Evolutionary conservation across 2,888 invertebrate species (phyloP).

Genomic region (Brassicogethes aeneus): DNA sequence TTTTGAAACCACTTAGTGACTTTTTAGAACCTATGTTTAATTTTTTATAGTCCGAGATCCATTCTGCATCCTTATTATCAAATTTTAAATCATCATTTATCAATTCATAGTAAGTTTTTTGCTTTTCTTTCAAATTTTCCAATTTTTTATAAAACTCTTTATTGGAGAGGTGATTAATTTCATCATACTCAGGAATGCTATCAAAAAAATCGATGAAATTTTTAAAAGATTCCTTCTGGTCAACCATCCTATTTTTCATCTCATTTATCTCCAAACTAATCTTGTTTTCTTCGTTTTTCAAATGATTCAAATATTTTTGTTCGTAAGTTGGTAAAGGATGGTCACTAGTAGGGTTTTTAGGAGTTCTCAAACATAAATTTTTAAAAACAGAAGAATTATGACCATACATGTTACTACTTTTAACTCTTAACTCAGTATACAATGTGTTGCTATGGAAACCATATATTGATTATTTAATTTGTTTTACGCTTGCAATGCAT

Average conservation of each 20-base stretch:
- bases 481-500: neutral
- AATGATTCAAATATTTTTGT: slow-evolving; percentile 42
- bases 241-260: slow-evolving; percentile 17
- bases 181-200: slow-evolving; percentile 73
- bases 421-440: neutral
- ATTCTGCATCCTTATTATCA: slow-evolving; percentile 27
- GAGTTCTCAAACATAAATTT: slow-evolving; percentile 63
- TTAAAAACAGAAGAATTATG: slow-evolving; percentile 53
- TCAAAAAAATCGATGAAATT: slow-evolving; percentile 64
- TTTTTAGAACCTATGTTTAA: slow-evolving; percentile 21
- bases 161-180: slow-evolving; percentile 65
- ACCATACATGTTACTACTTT: slow-evolving; percentile 18
- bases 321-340: slow-evolving; percentile 65
- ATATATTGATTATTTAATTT: neutral
- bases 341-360: slow-evolving; percentile 61
- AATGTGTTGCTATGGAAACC: neutral
- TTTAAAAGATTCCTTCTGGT: slow-evolving; percentile 44
- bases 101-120: slow-evolving; percentile 41
- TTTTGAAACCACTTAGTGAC: slow-evolving; percentile 10
- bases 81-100: slow-evolving; percentile 27
- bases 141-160: slow-evolving; percentile 67
- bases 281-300: slow-evolving; percentile 31
- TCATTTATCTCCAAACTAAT: slow-evolving; percentile 26
- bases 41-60: slow-evolving; percentile 37
- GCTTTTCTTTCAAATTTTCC: slow-evolving; percentile 56